phyloP scores from a whole-genome alignment of 1,140 invertebrate genomes.

The Drosophila sucinea region DNA sequence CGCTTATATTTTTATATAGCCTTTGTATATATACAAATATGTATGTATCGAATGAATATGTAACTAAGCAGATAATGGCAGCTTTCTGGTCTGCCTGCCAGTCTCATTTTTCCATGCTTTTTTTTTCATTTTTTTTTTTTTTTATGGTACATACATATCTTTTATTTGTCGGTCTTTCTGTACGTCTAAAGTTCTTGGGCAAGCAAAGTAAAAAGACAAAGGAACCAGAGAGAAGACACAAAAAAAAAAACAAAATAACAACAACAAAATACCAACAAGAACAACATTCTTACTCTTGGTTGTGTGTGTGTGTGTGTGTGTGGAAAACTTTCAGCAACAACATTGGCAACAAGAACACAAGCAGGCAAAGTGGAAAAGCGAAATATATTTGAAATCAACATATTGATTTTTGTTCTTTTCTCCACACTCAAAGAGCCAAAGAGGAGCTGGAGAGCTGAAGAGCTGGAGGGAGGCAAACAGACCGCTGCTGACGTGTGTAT shows the following conservation, averaged over 20 bases:
- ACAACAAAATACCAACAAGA: conserved; percentile 18
- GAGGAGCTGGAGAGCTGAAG: no score
- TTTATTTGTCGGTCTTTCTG: conserved; percentile 40
- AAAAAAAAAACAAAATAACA: conserved; percentile 7
- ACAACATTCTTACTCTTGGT: conserved; percentile 26
- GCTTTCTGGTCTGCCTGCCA: conserved; percentile 24
- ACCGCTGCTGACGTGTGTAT: conserved; percentile 75
- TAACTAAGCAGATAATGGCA: conserved; percentile 71
- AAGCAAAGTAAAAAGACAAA: conserved; percentile 48
- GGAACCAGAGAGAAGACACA: background rate
- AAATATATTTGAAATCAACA: conserved; percentile 76
- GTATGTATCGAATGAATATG: conserved; percentile 61
- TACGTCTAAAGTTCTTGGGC: conserved; percentile 40
- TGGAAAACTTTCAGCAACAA: conserved; percentile 42
- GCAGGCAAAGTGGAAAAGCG: conserved; percentile 23
- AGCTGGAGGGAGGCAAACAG: conserved; percentile 44
- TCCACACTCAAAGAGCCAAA: conserved; percentile 15
- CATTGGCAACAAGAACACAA: background rate
- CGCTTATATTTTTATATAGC: conserved; percentile 56
- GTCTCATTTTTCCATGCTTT: background rate
- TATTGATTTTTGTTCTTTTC: conserved; percentile 75
- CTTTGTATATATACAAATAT: conserved; percentile 46
- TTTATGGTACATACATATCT: conserved; percentile 13
- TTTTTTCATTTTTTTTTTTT: background rate
- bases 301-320: conserved; percentile 37